phyloP scores from a whole-genome alignment of 2,888 invertebrate genomes.

The Tenthredo livida region DNA sequence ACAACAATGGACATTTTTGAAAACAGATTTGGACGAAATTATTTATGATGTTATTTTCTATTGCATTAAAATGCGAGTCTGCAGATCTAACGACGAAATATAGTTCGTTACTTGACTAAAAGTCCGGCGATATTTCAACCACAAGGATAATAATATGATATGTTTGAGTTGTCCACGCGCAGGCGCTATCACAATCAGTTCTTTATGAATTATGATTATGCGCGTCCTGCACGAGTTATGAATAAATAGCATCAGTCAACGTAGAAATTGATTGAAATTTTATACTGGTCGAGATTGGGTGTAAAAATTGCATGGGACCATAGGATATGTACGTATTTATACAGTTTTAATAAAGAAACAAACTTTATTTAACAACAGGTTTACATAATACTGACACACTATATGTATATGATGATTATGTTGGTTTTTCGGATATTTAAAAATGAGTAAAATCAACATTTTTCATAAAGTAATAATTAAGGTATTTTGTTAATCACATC shows the following conservation, averaged over 20 bases:
- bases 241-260: neutral
- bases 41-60: neutral
- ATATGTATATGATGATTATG: neutral
- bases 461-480: constrained; percentile 5
- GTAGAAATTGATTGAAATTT: neutral
- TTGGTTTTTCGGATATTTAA: neutral
- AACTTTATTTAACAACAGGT: constrained; percentile 64
- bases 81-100: neutral
- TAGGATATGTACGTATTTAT: neutral
- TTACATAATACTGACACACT: constrained; percentile 57
- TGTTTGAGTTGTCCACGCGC: neutral
- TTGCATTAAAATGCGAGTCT: neutral
- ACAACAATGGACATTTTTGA: neutral
- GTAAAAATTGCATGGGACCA: neutral
- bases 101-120: constrained; percentile 13
- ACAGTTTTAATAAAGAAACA: constrained; percentile 62
- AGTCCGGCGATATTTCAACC: neutral
- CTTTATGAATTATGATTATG: too few relatives aligned
- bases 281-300: neutral
- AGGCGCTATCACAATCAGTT: neutral
- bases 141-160: neutral
- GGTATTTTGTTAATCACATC: neutral
- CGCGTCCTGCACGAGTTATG: too few relatives aligned
- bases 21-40: neutral
- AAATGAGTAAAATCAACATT: neutral